Conservation (phyloP, 2,888 invertebrate species). For the Acanthosepion esculentum region DNA sequence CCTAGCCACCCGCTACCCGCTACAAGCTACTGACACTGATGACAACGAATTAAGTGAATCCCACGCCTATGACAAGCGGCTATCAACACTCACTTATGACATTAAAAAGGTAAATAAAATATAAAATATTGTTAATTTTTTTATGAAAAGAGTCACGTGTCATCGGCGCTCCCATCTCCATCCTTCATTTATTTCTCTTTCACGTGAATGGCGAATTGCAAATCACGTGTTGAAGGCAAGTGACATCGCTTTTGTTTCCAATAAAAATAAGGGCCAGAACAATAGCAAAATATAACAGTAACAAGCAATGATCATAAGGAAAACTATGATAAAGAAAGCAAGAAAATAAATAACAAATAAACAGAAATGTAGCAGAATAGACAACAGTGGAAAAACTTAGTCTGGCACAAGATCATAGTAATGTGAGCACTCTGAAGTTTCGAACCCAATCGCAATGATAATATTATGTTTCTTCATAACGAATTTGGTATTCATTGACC, state of each 20-base stretch:
- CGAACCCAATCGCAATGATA: too few relatives aligned
- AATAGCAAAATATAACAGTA: too few relatives aligned
- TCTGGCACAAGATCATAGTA: too few relatives aligned
- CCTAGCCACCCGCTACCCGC: not conserved
- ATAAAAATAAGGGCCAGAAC: not conserved
- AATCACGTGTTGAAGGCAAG: not conserved
- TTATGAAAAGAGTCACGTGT: conserved; percentile 4
- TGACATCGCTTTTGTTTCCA: not conserved
- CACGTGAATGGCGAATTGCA: not conserved
- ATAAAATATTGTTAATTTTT: not conserved
- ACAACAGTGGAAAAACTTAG: too few relatives aligned
- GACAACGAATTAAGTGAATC: not conserved
- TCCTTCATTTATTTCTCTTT: too few relatives aligned
- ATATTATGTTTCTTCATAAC: too few relatives aligned
- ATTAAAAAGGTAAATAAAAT: not conserved
- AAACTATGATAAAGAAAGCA: too few relatives aligned
- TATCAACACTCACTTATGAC: not conserved
- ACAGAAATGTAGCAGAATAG: too few relatives aligned
- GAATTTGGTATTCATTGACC: too few relatives aligned
- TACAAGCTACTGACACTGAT: not conserved
- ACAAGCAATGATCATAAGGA: too few relatives aligned
- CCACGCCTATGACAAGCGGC: not conserved
- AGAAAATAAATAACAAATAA: too few relatives aligned
- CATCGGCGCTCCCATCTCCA: not conserved
- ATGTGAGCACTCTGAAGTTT: too few relatives aligned